A percentile compares a stretch with the other conserved stretches of the same genome.
These are phyloP conservation scores for Timema podura DNA, from an alignment of 2,888 invertebrate species.

Conservation along the genomic window DNA sequence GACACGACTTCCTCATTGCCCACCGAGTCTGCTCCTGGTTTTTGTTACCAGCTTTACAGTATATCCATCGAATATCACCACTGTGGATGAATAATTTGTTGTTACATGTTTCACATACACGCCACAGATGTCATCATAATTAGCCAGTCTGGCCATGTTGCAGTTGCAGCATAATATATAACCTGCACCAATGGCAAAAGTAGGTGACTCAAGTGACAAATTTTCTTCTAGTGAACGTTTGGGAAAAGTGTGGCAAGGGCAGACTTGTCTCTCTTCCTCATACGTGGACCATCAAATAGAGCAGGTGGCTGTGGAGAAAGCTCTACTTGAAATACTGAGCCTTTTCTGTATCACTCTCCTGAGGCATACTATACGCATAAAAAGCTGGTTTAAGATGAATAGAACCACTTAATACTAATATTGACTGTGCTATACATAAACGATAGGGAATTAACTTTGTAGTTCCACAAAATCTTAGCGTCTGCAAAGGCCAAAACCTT, in stretches of 20 bases:
- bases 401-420: neutral
- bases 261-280: neutral
- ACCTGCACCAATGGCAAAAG: neutral
- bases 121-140: neutral
- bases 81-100: neutral
- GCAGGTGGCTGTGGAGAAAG: constrained; percentile 7
- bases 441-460: neutral
- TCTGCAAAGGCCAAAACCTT: neutral
- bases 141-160: neutral
- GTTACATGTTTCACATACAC: constrained; percentile 3
- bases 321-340: neutral
- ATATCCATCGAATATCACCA: neutral
- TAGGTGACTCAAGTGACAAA: neutral
- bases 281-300: neutral
- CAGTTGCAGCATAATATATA: neutral
- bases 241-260: neutral
- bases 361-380: neutral
- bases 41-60: neutral
- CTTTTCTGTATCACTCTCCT: constrained; percentile 3
- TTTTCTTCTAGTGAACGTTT: neutral
- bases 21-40: constrained; percentile 1
- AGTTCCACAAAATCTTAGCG: neutral
- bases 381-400: neutral
- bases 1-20: constrained; percentile 10
- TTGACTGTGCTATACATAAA: neutral